These are phyloP conservation scores for Cassiopea xamachana DNA, from an alignment of 30 jellyfish, hydroid and myxozoan species.

Conservation along the genomic window DNA sequence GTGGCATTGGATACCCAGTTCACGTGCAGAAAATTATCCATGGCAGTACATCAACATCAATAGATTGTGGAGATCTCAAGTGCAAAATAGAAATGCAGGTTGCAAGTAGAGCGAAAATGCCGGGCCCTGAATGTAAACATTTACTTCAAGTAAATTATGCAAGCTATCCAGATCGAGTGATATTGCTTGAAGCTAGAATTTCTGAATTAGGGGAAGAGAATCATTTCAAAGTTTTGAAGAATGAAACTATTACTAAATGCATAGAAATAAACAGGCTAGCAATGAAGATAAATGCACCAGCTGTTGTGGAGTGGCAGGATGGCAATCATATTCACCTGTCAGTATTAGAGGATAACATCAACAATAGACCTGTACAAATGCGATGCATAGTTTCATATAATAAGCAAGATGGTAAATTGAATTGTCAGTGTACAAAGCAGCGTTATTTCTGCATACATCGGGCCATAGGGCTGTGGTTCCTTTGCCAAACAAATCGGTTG, in stretches of 20 bases:
- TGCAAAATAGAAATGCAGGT: slow-evolving; percentile 25
- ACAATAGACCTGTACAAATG: neutral
- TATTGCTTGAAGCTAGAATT: neutral
- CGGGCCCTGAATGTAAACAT: slow-evolving; percentile 44
- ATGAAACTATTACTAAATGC: slow-evolving; percentile 38
- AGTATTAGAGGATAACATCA: slow-evolving; percentile 4
- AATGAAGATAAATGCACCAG: neutral
- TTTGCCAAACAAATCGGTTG: slow-evolving; percentile 9
- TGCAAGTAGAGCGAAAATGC: slow-evolving; percentile 36
- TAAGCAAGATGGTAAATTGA: neutral
- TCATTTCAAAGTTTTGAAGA: neutral
- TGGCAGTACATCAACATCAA: neutral
- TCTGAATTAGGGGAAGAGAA: neutral
- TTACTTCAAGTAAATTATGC: slow-evolving; percentile 43
- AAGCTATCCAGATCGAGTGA: neutral
- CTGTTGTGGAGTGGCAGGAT: slow-evolving; percentile 17
- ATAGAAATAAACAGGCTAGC: neutral
- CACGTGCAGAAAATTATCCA: slow-evolving; percentile 61
- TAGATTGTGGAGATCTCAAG: slow-evolving; percentile 41
- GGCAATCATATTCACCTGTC: slow-evolving; percentile 8
- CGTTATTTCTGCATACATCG: slow-evolving; percentile 27
- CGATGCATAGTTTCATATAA: slow-evolving; percentile 17
- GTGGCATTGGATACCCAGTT: slow-evolving; percentile 54
- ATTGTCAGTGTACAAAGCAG: slow-evolving; percentile 1
- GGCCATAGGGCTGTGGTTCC: neutral